phyloP scores from a whole-genome alignment of 2,113 vertebrate species.

The Eulacestoma nigropectus region DNA sequence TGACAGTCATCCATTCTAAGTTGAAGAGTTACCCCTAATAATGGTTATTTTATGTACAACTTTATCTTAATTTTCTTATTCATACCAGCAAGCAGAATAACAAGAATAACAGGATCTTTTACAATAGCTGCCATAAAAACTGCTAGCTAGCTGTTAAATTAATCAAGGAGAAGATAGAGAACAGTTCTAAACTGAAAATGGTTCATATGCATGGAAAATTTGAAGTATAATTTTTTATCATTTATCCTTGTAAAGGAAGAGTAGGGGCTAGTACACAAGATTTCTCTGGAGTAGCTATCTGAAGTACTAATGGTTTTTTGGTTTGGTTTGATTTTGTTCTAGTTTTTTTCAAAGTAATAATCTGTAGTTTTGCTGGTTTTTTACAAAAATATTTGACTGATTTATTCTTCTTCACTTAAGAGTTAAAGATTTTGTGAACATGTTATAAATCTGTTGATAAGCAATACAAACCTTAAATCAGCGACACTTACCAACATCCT shows the following conservation, averaged over 20 bases:
- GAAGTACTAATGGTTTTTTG: neutral
- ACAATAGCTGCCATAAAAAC: neutral
- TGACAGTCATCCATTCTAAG: neutral
- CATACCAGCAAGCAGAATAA: neutral
- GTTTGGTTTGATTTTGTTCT: neutral
- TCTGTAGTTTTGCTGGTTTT: neutral
- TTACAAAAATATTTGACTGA: neutral
- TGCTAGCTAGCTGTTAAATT: neutral
- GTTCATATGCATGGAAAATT: neutral
- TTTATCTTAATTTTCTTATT: neutral
- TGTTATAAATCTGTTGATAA: neutral
- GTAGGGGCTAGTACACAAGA: neutral
- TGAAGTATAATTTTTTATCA: neutral
- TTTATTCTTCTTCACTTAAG: neutral
- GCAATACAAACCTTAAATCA: neutral
- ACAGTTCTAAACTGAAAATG: neutral
- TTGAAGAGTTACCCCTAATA: neutral
- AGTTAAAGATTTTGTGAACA: neutral
- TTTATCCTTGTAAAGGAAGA: neutral
- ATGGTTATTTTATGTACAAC: neutral
- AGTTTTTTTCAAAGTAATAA: neutral
- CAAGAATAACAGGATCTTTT: neutral
- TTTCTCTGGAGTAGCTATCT: neutral
- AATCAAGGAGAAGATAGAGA: neutral
- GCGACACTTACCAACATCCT: fast-evolving